These are phyloP conservation scores for Actinemys pallida DNA, from an alignment of 2,113 vertebrate species.

Conservation along the genomic window DNA sequence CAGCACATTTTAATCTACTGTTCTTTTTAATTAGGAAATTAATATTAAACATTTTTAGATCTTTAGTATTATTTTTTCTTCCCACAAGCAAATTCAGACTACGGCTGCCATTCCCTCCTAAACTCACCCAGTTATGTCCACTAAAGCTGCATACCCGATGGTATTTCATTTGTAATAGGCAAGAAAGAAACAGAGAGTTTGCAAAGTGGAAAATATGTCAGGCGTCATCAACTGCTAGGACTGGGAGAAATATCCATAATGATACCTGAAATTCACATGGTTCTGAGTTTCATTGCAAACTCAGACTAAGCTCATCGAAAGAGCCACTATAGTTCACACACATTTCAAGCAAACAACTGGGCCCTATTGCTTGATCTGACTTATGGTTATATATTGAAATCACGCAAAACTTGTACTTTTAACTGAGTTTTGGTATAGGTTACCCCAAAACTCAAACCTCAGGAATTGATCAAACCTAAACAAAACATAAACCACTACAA, in stretches of 20 bases:
- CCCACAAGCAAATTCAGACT: not conserved
- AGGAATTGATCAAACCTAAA: not conserved
- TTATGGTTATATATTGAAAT: not conserved
- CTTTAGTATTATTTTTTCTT: not conserved
- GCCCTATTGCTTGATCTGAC: not conserved
- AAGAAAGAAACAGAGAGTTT: not conserved
- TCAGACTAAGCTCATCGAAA: not conserved
- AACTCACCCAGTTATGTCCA: not conserved
- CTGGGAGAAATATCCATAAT: not conserved
- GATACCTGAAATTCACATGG: accelerated
- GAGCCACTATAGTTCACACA: not conserved
- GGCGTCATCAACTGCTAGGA: not conserved
- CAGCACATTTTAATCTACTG: not conserved
- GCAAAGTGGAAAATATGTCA: not conserved
- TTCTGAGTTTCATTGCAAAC: not conserved
- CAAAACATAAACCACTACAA: not conserved
- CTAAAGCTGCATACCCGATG: not conserved
- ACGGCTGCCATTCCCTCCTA: not conserved
- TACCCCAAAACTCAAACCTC: not conserved
- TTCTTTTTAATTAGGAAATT: not conserved
- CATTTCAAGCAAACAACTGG: not conserved
- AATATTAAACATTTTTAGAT: not conserved
- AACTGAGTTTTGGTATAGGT: not conserved
- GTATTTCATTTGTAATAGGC: not conserved
- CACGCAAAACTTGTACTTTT: not conserved